These are phyloP conservation scores for Saccostrea echinata DNA, from an alignment of 1,140 invertebrate genomes.

Conservation along the genomic window DNA sequence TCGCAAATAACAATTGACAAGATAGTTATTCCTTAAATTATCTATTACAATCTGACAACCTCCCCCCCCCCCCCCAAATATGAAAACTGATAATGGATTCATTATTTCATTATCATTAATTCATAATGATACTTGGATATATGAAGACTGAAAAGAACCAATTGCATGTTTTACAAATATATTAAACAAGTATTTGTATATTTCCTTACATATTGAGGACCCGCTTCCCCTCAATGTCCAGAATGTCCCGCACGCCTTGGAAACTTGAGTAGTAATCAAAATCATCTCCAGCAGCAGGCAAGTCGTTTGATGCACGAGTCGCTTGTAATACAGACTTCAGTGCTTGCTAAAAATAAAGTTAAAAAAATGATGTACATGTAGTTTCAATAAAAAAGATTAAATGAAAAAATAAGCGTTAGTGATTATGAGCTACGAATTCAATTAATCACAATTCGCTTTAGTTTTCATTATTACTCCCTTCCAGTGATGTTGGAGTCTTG, in stretches of 20 bases:
- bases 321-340: constrained; percentile 82
- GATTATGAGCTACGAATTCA: too few species aligned
- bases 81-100: too few species aligned
- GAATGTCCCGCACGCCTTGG: constrained; percentile 84
- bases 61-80: too few species aligned
- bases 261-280: constrained; percentile 87
- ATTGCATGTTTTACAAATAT: too few species aligned
- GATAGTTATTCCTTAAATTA: too few species aligned
- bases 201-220: constrained; percentile 82
- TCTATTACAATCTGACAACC: too few species aligned
- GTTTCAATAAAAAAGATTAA: neutral
- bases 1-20: too few species aligned
- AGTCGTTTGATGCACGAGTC: constrained; percentile 85
- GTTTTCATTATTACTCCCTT: too few species aligned
- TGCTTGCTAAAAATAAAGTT: constrained; percentile 67
- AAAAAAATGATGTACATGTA: neutral
- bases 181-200: neutral
- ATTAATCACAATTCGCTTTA: too few species aligned
- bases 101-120: too few species aligned
- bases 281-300: constrained; percentile 85
- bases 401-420: neutral
- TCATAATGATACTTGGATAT: too few species aligned
- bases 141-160: too few species aligned
- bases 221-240: constrained; percentile 83
- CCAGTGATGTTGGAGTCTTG: neutral